Base-by-base conservation (phyloP, 2,888 invertebrate genomes). In the Dascillus cervinus region DNA sequence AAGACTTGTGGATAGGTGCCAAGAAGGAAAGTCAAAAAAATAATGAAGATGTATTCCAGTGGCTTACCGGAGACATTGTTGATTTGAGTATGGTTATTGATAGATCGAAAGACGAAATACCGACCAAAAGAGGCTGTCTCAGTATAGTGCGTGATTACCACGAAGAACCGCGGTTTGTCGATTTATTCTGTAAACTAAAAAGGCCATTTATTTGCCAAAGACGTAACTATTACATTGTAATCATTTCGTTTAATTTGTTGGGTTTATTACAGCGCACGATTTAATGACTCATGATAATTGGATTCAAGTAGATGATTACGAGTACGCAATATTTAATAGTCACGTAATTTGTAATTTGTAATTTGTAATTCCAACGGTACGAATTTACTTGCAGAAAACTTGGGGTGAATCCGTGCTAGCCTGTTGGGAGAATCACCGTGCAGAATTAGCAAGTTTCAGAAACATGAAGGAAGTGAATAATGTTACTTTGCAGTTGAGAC, bases 161-260 rank as follows among this genome's bases (percentile, higher is more conserved):
- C 45, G 69, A 70, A 48, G 58, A 52, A n/a, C 71, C 72, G 0
- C 67, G 70, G 5, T 73, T 72, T 37, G 44, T 72, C 1, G 71
- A 73, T 49, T 55, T 72, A 8, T 67, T 69, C 0, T 73, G 72
- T 37, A 45, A 58, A 1, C 39, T 71, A 9, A 62, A 67, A 14
- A 51, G 71, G 21, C 62, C 25, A 2, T 26, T 34, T 10, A 34
- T 34, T 5, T 34, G 34, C 13, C 11, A 30, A 26, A 34, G 3
- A 8, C 13, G 34, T 30, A 30, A 26, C 25, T 29, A 4, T 19
- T 2, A 5, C 8, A 15, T 3, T 5, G 12, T 11, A 3, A 13
- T 4, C 9, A 13, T 8, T 13, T 12, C 10, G 8, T 5, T 13
- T 19, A 2, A 20, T 3, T 33, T 33, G 4, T 23, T 29, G 34